Percentiles rank a stretch among this genome's conserved stretches.
Evolutionary conservation across 2,113 vertebrate genomes (phyloP).

Genomic region (Sterrhoptilus dennistouni): DNA sequence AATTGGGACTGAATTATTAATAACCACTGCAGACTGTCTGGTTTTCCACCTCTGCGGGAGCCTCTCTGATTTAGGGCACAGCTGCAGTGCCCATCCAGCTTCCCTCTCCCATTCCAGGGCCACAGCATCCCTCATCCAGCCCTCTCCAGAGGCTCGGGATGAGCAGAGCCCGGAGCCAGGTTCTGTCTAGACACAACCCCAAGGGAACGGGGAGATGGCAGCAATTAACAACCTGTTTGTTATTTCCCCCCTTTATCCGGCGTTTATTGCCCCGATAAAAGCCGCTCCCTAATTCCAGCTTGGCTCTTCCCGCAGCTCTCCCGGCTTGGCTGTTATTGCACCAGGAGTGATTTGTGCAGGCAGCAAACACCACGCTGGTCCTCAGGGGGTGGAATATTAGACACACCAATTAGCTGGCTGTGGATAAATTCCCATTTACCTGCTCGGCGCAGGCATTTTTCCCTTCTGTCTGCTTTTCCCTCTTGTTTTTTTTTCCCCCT

Average conservation of each 20-base stretch:
- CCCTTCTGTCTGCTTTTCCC: neutral
- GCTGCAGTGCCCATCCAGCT: neutral
- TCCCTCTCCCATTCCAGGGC: neutral
- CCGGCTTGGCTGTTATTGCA: neutral
- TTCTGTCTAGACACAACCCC: slow-evolving; percentile 22
- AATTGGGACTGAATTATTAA: slow-evolving; percentile 74
- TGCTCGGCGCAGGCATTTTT: neutral
- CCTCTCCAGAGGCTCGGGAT: neutral
- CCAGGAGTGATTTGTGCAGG: slow-evolving; percentile 54
- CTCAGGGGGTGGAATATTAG: slow-evolving; percentile 58
- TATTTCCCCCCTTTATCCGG: slow-evolving; percentile 20
- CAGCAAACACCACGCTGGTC: neutral
- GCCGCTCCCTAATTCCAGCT: neutral
- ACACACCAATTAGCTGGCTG: slow-evolving; percentile 54
- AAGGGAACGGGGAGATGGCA: neutral
- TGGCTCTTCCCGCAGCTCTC: neutral
- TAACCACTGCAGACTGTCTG: slow-evolving; percentile 66
- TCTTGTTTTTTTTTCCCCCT: neutral
- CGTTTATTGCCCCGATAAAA: slow-evolving; percentile 2
- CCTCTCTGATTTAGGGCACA: slow-evolving; percentile 11
- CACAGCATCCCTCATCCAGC: neutral
- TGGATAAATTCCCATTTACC: slow-evolving; percentile 52
- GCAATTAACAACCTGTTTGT: slow-evolving; percentile 35
- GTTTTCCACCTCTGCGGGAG: slow-evolving; percentile 27
- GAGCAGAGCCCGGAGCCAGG: neutral